Evolutionary conservation across 1,140 invertebrate genomes (phyloP).

Genomic region (Pogonomyrmex californicus): DNA sequence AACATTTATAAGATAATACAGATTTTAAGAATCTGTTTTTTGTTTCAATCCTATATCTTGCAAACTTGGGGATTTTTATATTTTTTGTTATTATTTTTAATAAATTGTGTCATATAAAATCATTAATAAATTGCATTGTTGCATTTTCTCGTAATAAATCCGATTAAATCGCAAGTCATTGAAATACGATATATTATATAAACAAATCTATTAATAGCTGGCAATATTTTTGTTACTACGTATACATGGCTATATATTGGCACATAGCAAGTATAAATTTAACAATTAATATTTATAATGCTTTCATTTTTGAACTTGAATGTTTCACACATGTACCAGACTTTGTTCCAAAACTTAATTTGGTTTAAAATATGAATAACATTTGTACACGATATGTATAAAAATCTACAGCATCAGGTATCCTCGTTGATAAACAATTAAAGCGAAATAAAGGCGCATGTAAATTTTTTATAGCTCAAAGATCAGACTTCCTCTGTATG

Average conservation of each 20-base stretch:
- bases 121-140: constrained; percentile 9
- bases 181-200: constrained; percentile 45
- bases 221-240: constrained; percentile 56
- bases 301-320: background rate
- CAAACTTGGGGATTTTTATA: background rate
- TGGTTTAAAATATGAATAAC: background rate
- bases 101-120: constrained; percentile 14
- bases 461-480: constrained; percentile 72
- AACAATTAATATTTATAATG: constrained; percentile 5
- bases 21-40: background rate
- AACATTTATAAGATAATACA: constrained; percentile 16
- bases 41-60: background rate
- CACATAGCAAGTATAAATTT: constrained; percentile 61
- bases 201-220: constrained; percentile 50
- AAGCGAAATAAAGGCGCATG: constrained; percentile 23
- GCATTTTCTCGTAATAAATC: constrained; percentile 1
- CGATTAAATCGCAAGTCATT: constrained; percentile 31
- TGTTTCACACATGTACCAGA: background rate
- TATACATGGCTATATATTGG: constrained; percentile 65
- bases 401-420: constrained; percentile 14
- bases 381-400: constrained; percentile 3
- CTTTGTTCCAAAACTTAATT: constrained; percentile 13
- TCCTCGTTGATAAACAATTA: constrained; percentile 44
- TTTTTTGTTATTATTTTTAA: constrained; percentile 6
- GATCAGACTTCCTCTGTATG: constrained; percentile 81